Base-by-base conservation (phyloP, 2,888 invertebrate species). In the Idaea straminata region DNA sequence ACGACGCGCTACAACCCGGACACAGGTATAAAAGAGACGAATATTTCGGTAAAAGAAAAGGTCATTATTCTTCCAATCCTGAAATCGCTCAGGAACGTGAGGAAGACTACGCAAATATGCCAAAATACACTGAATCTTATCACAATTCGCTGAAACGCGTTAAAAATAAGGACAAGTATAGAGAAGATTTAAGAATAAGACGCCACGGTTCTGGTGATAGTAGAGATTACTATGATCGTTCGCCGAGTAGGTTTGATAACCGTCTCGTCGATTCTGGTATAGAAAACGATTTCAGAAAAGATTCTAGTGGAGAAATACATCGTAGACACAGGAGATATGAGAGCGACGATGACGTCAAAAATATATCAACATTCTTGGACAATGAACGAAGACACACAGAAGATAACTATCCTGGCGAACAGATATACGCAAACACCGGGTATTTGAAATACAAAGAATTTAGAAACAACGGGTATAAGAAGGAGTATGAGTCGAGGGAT, bases 181-280 rank as follows among this genome's bases (percentile, higher is more conserved):
- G 85, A 71, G 83, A 85, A 70, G 82, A 90, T 75, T 73, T 88
- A 81, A 79, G 82, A 67, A 83, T 94, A 77, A 81, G 84, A 76
- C 84, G 93, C 71, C 87, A 92, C 69, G 88, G 88, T 74, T 90
- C 92, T 61, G 86, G 94, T 76, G 88, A 95, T 81, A 88, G 94
- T 82, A 79, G 92, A 10, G 90, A 92, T 69, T 89, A 92, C 66
- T 92, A 92, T 64, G 86, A 91, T 65, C 83, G 83, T 70, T 90
- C 92, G 7, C 92, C 93, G 1, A 87, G 91, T 63, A 82, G 93
- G 66, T 88, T 86, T 64, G 93, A 93, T 61, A 95, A 94, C 77
- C 93, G 95, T 64, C 89, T 95, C 63, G 95, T 95, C 3, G 96
- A 97, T 87, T 97, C 96, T 0, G 96, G 97, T 0, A 96, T 96